Evolutionary conservation across 2,113 vertebrate genomes (phyloP).

Genomic region (Labeo rohita): DNA sequence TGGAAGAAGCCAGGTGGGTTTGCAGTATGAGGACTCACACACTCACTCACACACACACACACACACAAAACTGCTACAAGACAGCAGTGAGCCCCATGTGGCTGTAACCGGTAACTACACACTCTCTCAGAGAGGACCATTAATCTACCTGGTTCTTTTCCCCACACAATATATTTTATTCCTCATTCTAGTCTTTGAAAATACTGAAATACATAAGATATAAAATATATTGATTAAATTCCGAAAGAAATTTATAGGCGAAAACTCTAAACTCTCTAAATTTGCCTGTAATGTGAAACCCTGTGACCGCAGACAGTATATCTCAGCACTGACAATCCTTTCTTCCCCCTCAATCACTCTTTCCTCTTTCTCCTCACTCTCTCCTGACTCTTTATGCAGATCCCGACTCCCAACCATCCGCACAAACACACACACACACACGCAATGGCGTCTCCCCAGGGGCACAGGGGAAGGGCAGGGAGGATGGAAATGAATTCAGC

Average conservation of each 20-base stretch:
- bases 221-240: background rate
- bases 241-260: background rate
- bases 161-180: background rate
- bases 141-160: constrained; percentile 58
- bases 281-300: background rate
- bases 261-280: background rate
- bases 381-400: constrained; percentile 76
- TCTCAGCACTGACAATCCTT: constrained; percentile 7
- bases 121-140: constrained; percentile 34
- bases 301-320: background rate
- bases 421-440: constrained; percentile 37
- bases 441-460: constrained; percentile 71
- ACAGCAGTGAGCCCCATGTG: constrained; percentile 73
- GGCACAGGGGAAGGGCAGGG: constrained; percentile 77
- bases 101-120: constrained; percentile 64
- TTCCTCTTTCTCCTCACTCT: constrained; percentile 60
- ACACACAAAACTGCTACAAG: background rate
- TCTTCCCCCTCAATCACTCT: background rate
- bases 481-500: constrained; percentile 84
- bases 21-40: background rate
- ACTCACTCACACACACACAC: background rate
- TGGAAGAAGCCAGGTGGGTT: constrained; percentile 72
- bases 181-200: background rate
- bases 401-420: constrained; percentile 57
- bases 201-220: background rate